Base-by-base conservation (phyloP, 2,888 invertebrate genomes). In the Hydroisotoma schaefferi region DNA sequence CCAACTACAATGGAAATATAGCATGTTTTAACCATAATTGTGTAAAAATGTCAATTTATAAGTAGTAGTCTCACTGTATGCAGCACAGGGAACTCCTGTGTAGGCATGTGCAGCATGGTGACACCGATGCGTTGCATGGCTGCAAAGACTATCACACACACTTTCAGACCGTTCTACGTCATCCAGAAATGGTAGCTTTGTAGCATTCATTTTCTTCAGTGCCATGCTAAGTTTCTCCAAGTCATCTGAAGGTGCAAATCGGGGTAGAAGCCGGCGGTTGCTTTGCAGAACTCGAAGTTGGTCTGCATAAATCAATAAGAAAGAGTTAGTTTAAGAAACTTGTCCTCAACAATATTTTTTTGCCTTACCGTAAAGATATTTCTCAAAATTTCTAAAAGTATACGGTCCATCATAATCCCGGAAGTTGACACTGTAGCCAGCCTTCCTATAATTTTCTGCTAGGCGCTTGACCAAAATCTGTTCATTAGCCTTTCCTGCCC, bases 21-120 rank as follows among this genome's bases (percentile, higher is more conserved):
- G n/a, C n/a, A n/a, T n/a, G n/a, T n/a, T n/a, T n/a, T n/a, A n/a
- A n/a, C n/a, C n/a, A n/a, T n/a, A n/a, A n/a, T 33, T 10, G 33
- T 33, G 15, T 33, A 33, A 33, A 15, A 33, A 33, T 8, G 15
- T 33, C 15, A 15, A 10, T 33, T 33, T 15, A 15, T 33, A 33
- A 33, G 15, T 33, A 15, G 15, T 10, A 33, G 33, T 33, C 33
- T 33, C 15, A 90, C 90, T 83, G 77, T 90, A 90, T 40, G 90
- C 89, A 38, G 89, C 88, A 76, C 90, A 90, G 2, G 93, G 93
- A 57, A 92, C 82, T 10, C 89, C 89, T 2, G 92, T 92, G 75
- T 93, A 93, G 26, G 93, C 92, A 76, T 93, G 92, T 10, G 91
- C 86, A 1, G 92, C 91, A 76, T 94, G 93, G 75, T 87, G 86